These are phyloP conservation scores for Chionis minor DNA, from an alignment of 2,113 vertebrate species.

Conservation along the genomic window DNA sequence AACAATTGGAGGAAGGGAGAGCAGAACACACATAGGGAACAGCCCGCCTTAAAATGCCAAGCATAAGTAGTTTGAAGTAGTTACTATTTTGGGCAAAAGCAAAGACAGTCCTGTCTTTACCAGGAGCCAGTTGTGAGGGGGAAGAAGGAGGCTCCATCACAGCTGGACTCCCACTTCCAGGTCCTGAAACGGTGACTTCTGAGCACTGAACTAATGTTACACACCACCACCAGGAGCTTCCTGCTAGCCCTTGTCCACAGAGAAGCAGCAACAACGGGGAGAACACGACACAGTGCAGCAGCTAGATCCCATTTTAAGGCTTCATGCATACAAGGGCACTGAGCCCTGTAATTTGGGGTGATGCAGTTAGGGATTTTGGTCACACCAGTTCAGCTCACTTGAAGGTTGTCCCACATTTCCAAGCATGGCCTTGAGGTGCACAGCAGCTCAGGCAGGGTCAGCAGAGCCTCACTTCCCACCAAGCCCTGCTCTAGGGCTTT, in stretches of 20 bases:
- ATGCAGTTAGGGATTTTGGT: not conserved
- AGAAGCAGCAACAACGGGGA: not conserved
- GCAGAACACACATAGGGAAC: not conserved
- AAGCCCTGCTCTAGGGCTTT: not conserved
- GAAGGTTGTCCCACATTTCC: not conserved
- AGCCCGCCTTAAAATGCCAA: not conserved
- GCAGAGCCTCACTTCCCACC: not conserved
- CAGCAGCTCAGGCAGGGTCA: not conserved
- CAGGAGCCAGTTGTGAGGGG: not conserved
- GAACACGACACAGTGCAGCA: not conserved
- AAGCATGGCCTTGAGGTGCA: not conserved
- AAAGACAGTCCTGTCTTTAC: not conserved
- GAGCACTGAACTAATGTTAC: not conserved
- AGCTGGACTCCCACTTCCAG: not conserved
- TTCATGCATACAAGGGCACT: not conserved
- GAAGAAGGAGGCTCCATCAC: not conserved
- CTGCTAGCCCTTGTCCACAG: not conserved
- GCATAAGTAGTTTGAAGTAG: not conserved
- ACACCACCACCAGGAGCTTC: not conserved
- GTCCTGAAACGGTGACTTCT: not conserved
- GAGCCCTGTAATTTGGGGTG: not conserved
- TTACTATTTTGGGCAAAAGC: conserved; percentile 44
- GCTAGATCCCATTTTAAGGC: not conserved
- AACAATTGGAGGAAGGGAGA: conserved; percentile 54
- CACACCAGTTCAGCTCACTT: not conserved